Evolutionary conservation across 2,797 vertebrate genomes (phyloP), one percentile per base, ranked within the genome.

Genomic region (Carcharodon carcharias): DNA sequence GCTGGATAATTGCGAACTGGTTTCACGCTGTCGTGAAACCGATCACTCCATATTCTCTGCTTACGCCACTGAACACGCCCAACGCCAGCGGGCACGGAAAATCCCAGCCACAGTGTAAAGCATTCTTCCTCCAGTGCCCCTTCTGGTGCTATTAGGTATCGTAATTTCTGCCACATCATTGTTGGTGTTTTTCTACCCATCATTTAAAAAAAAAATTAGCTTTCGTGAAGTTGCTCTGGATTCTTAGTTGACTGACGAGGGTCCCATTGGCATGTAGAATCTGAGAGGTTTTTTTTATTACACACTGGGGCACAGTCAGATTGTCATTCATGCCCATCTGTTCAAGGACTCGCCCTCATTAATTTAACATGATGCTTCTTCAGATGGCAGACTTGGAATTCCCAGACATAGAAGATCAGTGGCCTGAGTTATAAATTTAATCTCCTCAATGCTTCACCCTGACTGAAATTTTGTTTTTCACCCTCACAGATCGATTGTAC

Each of bases 401-500:
- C 35, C 73, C 69, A 71, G 69, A n/a, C 31, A n/a, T n/a, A 77
- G 14, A 77, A n/a, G 12, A 35, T 12, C 73, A 77, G 73, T 77
- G 73, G 73, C 23, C 40, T 85, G 45, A 40, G 35, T 65, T 54
- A 35, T 35, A 63, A 45, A 28, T 58, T 82, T 95, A 71, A 40
- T 82, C 8, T 73, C 94, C 50, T 58, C 73, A 2, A 5, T 71
- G 82, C 28, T 45, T 73, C 56, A 82, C 40, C 54, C 56, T 28
- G 61, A 92, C n/a, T 85, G 73, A 56, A 69, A n/a, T 54, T 63
- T 31, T 67, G 63, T 67, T 93, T 93, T 45, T 28, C 35, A 88
- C 40, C 95, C 82, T 95, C 95, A 0, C 97, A 99, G 99, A 99
- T 97, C 98, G 97, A 96, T 96, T 97, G 0, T 99, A 99, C 96